Base-by-base conservation (phyloP, 2,113 vertebrate genomes). In the Pygoscelis adeliae region DNA sequence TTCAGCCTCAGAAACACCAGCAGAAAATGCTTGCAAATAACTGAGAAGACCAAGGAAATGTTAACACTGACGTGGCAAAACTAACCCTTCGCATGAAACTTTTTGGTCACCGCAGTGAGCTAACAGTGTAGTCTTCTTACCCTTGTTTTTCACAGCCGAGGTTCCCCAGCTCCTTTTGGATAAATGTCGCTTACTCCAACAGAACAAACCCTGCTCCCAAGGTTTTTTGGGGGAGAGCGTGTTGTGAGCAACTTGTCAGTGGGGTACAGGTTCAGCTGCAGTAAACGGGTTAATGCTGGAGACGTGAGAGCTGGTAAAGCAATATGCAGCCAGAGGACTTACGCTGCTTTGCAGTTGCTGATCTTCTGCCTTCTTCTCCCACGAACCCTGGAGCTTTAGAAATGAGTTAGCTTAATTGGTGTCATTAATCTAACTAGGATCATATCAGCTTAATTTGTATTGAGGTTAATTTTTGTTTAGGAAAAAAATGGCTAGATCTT, bases 401-500 rank as follows among this genome's bases (percentile, higher is more conserved):
- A 91, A 67, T 3, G 20, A 15, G 3, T 42, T 83, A 17, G 50
- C 47, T 32, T 93, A 86, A 96, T 73, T 86, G 69, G 49, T 40
- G 59, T 32, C 7, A 12, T 97, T 90, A 90, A 93, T 82, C 59
- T 29, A 79, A 66, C 38, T 46, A 30, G 61, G 71, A 58, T 93
- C 56, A 2, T 22, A 70, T 63, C 8, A 53, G 74, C 90, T 63
- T 78, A 10, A 71, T 93, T 89, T 74, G 42, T 55, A 34, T 18
- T 13, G 78, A 78, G 65, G 84, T 66, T 89, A 46, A 94, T 82
- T 91, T 96, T 91, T 94, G 38, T 96, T 95, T 73, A 29, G 72
- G 69, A 61, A 71, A 77, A 74, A 70, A 40, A 50, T 11, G 73
- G 59, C 42, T 44, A 78, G 63, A 25, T 46, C 23, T 93, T 91